Base-by-base conservation (phyloP, 2,113 vertebrate species). In the Corythornis madagascariensis region DNA sequence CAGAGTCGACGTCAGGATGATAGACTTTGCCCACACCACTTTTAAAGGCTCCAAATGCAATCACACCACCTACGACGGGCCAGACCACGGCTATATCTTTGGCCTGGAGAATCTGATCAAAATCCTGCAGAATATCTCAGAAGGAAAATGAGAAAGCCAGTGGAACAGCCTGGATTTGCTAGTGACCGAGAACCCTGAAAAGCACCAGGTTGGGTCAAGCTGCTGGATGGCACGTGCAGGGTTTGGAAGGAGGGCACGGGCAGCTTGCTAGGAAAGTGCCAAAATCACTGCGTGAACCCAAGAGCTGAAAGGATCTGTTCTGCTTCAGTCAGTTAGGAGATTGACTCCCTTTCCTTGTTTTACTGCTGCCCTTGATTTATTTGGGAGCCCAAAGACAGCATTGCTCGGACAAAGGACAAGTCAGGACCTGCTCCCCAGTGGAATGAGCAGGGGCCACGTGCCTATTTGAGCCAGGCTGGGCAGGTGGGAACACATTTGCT, bases 21-120 rank as follows among this genome's bases (percentile, higher is more conserved):
- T 98, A 16, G 98, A 98, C 95, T 98, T 98, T 63, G 98, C 98
- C 65, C 98, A 98, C 71, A 97, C 98, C 10, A 98, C 97, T 0
- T 98, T 96, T 76, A 97, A 95, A 79, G 97, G 97, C 82, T 97
- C 95, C 78, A 85, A 94, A 65, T 29, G 96, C 26, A 94, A 92
- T 33, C 92, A 82, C 24, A 92, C 91, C 19, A 60, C 60, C 3
- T 71, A 98, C 0, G 97, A 98, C 0, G 98, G 98, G 86, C 98
- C 98, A 22, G 98, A 98, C 86, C 95, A 93, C 0, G 98, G 98
- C 69, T 98, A 98, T 42, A 98, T 98, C 60, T 98, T 98, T 24
- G 98, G 98, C 65, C 74, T 98, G 71, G 97, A 98, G 94, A 98
- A 98, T 26, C 97, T 98, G 26, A 97, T 98, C 40, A 93, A 96